Conservation (phyloP, 2,113 vertebrate species). For the Daphoenositta chrysoptera region DNA sequence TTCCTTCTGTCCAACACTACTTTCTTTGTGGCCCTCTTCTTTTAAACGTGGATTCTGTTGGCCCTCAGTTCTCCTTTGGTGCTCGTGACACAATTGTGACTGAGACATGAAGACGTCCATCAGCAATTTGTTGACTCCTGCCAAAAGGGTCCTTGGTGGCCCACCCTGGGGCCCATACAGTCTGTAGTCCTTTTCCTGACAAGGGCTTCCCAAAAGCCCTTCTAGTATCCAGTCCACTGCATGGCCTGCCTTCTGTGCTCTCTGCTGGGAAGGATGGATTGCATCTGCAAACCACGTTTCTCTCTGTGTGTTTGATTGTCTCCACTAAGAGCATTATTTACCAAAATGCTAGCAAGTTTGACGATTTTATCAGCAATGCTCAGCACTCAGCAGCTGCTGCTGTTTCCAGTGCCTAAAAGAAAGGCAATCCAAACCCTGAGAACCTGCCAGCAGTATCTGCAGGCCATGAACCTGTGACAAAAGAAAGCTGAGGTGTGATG, state of each 20-base stretch:
- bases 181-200: neutral
- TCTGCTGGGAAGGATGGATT: neutral
- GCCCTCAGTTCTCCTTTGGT: neutral
- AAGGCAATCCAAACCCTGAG: neutral
- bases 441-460: neutral
- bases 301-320: neutral
- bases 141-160: neutral
- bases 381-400: neutral
- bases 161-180: neutral
- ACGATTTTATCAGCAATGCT: neutral
- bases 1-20: neutral
- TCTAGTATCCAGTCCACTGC: neutral
- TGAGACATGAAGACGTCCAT: neutral
- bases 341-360: neutral
- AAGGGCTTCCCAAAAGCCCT: neutral
- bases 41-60: neutral
- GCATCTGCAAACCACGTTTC: neutral
- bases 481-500: neutral
- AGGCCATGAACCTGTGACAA: neutral
- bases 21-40: neutral
- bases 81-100: neutral
- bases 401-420: neutral
- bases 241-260: neutral
- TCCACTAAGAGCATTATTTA: neutral
- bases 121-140: neutral